Evolutionary conservation across 1,140 invertebrate species (phyloP).

Genomic region (Plodia interpunctella): DNA sequence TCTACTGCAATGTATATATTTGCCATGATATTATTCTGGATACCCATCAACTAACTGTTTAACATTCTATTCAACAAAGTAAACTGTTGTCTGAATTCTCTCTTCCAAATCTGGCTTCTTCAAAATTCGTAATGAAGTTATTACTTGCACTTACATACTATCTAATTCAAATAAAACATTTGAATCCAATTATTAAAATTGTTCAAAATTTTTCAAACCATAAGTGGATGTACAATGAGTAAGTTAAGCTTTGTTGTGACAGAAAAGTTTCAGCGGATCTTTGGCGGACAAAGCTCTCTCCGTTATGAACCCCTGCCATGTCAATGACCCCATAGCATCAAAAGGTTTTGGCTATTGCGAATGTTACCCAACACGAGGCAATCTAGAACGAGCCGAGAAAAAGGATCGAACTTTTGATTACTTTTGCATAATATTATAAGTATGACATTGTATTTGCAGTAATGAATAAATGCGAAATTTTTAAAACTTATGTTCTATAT

Average conservation of each 20-base stretch:
- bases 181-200: not conserved
- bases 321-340: conserved; percentile 3
- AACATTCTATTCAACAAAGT: no score
- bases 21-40: no score
- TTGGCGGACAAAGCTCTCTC: conserved; percentile 4
- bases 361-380: not conserved
- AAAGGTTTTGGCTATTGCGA: not conserved
- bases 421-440: not conserved
- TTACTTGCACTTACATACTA: no score
- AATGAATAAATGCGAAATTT: no score
- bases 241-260: not conserved
- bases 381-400: not conserved
- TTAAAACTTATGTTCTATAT: no score
- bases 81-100: no score
- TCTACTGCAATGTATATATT: no score
- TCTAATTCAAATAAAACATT: no score
- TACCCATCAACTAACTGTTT: no score
- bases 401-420: not conserved
- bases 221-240: not conserved
- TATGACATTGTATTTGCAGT: no score
- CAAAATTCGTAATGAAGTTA: no score
- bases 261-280: not conserved
- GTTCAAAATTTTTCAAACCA: not conserved
- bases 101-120: no score
- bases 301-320: not conserved